Percentiles rank a stretch among this genome's conserved stretches.
Conservation (phyloP, 2,888 invertebrate genomes). For the Cepaea hortensis region DNA sequence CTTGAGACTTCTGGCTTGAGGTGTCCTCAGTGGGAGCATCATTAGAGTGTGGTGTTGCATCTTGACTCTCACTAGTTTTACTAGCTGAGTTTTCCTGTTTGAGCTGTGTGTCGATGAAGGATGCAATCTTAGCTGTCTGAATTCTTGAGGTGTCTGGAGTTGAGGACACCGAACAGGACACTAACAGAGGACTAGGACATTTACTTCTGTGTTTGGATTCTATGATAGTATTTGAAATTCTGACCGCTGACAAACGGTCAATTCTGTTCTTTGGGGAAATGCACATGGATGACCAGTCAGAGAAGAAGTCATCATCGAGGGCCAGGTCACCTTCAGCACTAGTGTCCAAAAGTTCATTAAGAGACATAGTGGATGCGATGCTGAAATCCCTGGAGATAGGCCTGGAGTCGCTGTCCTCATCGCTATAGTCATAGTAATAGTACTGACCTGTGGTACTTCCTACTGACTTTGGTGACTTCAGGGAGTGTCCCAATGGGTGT, state of each 20-base stretch:
- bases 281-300: slow-evolving; percentile 58
- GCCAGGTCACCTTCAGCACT: slow-evolving; percentile 59
- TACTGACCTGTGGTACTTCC: slow-evolving; percentile 43
- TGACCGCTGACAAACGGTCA: slow-evolving; percentile 21
- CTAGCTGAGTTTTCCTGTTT: background rate
- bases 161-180: slow-evolving; percentile 22
- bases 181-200: slow-evolving; percentile 4
- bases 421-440: slow-evolving; percentile 70
- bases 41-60: background rate
- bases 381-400: slow-evolving; percentile 66
- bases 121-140: background rate
- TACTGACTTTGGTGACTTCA: slow-evolving; percentile 37
- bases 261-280: slow-evolving; percentile 50
- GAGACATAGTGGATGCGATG: slow-evolving; percentile 70
- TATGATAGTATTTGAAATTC: slow-evolving; percentile 27
- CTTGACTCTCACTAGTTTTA: background rate
- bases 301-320: slow-evolving; percentile 60
- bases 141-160: slow-evolving; percentile 27
- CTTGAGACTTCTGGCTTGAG: too few species aligned
- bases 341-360: slow-evolving; percentile 71
- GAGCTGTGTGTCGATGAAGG: slow-evolving; percentile 3
- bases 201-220: slow-evolving; percentile 19
- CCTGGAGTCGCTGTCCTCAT: slow-evolving; percentile 68
- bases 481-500: slow-evolving; percentile 41
- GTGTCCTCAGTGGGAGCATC: too few species aligned